Percentiles rank a stretch among this genome's conserved stretches.
phyloP scores from a whole-genome alignment of 2,888 invertebrate genomes.

The Pimpla rufipes region DNA sequence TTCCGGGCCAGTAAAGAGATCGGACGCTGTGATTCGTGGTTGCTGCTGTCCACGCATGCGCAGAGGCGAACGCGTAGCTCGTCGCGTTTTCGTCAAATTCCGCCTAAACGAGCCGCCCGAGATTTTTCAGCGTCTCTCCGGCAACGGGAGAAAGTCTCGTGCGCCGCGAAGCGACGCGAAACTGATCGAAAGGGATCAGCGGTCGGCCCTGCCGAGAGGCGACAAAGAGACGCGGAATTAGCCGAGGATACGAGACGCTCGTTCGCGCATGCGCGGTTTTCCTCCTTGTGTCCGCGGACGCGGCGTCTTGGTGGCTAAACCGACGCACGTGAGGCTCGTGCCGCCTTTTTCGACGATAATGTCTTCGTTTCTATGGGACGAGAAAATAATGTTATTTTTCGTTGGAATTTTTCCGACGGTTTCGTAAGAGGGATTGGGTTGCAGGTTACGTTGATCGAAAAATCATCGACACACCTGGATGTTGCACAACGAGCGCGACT shows the following conservation, averaged over 20 bases:
- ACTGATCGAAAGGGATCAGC: slow-evolving; percentile 64
- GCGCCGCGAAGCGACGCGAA: slow-evolving; percentile 66
- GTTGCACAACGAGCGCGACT: too few relatives aligned
- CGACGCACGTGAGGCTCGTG: too few relatives aligned
- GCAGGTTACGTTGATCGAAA: neutral
- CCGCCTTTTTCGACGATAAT: too few relatives aligned
- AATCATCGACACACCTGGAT: too few relatives aligned
- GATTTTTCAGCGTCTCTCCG: slow-evolving; percentile 20
- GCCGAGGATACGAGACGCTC: slow-evolving; percentile 17
- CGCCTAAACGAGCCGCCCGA: slow-evolving; percentile 32
- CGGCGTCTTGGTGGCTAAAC: neutral
- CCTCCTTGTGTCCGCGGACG: neutral
- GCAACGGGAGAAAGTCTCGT: slow-evolving; percentile 67
- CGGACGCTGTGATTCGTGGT: neutral
- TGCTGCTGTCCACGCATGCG: neutral
- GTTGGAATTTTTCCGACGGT: neutral
- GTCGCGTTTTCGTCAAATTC: neutral
- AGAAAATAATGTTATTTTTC: too few relatives aligned
- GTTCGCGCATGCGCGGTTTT: slow-evolving; percentile 17
- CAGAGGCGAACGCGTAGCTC: neutral
- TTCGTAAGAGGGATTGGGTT: too few relatives aligned
- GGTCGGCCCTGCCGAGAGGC: slow-evolving; percentile 24
- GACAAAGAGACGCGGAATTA: slow-evolving; percentile 44
- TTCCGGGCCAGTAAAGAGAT: neutral
- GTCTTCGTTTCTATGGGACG: too few relatives aligned